Conservation (phyloP, 92 coral and sea anemone species). For the Heteractis magnifica region DNA sequence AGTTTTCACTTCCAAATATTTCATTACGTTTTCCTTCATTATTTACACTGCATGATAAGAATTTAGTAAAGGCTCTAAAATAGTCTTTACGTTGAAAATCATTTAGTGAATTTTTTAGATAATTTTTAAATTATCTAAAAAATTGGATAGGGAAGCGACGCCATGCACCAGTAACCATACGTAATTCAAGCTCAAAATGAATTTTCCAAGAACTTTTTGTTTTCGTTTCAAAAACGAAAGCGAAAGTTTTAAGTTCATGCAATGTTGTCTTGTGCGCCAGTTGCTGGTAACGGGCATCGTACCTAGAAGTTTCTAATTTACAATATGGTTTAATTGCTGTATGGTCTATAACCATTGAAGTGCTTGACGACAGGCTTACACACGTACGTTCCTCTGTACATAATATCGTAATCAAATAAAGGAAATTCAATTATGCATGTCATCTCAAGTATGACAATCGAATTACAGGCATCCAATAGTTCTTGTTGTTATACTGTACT, state of each 20-base stretch:
- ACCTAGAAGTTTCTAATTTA: not conserved
- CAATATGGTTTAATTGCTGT: constrained; percentile 1
- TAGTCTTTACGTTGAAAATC: not conserved
- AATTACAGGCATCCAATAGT: not conserved
- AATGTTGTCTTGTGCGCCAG: not conserved
- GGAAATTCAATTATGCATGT: not conserved
- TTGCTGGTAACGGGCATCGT: not conserved
- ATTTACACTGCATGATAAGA: not conserved
- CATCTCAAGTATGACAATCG: not conserved
- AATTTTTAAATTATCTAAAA: not conserved
- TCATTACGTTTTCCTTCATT: not conserved
- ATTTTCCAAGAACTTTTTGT: not conserved
- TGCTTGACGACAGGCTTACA: not conserved
- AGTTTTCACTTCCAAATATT: not conserved
- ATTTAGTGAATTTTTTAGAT: not conserved
- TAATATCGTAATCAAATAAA: not conserved
- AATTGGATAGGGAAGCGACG: not conserved
- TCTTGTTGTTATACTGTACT: not conserved
- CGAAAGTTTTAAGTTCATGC: not conserved
- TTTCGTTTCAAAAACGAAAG: not conserved
- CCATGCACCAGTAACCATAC: not conserved
- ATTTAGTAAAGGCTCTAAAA: not conserved
- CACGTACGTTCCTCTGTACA: not conserved
- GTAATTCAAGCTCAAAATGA: not conserved
- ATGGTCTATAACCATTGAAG: not conserved